Conservation (phyloP, 2,888 invertebrate genomes). For the Harpalus rufipes region DNA sequence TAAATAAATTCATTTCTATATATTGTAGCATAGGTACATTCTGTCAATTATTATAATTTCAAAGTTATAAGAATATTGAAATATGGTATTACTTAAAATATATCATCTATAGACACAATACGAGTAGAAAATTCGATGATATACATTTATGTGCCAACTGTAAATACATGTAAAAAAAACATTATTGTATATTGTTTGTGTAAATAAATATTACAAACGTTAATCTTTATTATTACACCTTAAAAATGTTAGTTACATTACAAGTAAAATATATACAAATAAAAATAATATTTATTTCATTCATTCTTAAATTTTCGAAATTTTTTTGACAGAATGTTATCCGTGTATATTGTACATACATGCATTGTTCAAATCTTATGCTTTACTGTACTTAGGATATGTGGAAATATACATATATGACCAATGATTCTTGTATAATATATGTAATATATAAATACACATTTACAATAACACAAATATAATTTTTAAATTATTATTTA, state of each 20-base stretch:
- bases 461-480: not conserved
- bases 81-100: not conserved
- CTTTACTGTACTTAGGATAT: not conserved
- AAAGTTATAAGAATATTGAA: too few species aligned
- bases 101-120: not conserved
- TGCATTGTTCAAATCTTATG: not conserved
- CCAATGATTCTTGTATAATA: not conserved
- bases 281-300: not conserved
- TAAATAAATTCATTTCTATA: not conserved
- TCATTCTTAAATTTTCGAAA: not conserved
- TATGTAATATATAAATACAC: not conserved
- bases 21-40: not conserved
- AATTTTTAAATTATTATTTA: not conserved
- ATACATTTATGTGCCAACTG: not conserved
- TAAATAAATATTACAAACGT: conserved; percentile 1
- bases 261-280: too few species aligned
- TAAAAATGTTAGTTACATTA: not conserved
- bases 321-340: not conserved
- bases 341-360: not conserved
- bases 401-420: not conserved
- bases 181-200: not conserved
- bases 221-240: not conserved
- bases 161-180: not conserved
- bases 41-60: not conserved
- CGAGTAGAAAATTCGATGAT: not conserved